These are phyloP conservation scores for Ectemnius cavifrons DNA, from an alignment of 2,888 invertebrate species.

Conservation along the genomic window DNA sequence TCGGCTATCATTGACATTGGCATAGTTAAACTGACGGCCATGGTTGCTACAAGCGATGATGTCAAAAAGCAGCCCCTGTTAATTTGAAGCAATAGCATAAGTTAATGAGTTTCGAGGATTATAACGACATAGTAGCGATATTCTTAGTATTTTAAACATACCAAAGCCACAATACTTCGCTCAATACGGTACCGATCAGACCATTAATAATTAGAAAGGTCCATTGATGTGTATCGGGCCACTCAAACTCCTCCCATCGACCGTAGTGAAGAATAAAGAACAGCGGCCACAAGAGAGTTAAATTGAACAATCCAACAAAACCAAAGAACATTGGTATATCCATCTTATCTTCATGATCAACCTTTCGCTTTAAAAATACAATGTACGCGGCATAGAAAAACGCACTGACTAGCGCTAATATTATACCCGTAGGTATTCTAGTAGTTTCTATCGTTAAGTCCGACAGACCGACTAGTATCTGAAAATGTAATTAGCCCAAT, in stretches of 20 bases:
- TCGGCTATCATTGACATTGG: slow-evolving; percentile 95
- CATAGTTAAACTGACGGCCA: slow-evolving; percentile 91
- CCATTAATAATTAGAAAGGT: slow-evolving; percentile 90
- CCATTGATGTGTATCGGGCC: slow-evolving; percentile 91
- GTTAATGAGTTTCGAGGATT: neutral
- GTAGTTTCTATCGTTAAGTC: slow-evolving; percentile 84
- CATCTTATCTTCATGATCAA: slow-evolving; percentile 95
- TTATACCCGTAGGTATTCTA: slow-evolving; percentile 86
- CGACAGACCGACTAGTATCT: slow-evolving; percentile 89
- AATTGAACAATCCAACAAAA: slow-evolving; percentile 94
- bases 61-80: slow-evolving; percentile 95
- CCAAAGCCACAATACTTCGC: slow-evolving; percentile 96
- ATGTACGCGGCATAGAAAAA: slow-evolving; percentile 94
- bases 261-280: slow-evolving; percentile 92
- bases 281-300: slow-evolving; percentile 92
- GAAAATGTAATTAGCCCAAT: slow-evolving; percentile 54
- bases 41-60: slow-evolving; percentile 92
- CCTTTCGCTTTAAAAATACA: slow-evolving; percentile 90
- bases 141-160: slow-evolving; percentile 75
- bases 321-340: slow-evolving; percentile 98
- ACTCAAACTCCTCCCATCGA: slow-evolving; percentile 89
- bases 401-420: slow-evolving; percentile 91
- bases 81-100: slow-evolving; percentile 51
- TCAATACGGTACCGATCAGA: slow-evolving; percentile 92
- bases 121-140: neutral